Conservation (phyloP, 2,888 invertebrate genomes). For the Harpalus rufipes region DNA sequence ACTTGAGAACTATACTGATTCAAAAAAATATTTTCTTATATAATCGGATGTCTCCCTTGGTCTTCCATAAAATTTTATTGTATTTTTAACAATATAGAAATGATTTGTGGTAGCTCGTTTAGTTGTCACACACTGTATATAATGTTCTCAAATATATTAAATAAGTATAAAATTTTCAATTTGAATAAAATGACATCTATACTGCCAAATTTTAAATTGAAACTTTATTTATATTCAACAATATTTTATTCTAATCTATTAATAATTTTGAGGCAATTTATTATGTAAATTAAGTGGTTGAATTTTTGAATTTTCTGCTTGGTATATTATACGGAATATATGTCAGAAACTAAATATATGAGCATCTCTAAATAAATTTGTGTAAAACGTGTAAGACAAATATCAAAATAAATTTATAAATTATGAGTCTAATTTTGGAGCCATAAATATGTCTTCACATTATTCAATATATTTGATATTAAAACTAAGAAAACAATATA, state of each 20-base stretch:
- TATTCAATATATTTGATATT: not conserved
- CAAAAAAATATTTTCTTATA: too few relatives aligned
- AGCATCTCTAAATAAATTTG: not conserved
- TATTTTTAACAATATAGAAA: too few relatives aligned
- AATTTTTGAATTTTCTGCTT: constrained; percentile 3
- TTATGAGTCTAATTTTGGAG: not conserved
- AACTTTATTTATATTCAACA: not conserved
- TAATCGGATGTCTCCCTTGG: too few relatives aligned
- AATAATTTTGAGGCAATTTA: constrained; percentile 4
- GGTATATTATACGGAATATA: not conserved
- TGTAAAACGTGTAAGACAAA: not conserved
- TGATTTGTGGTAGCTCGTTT: too few relatives aligned
- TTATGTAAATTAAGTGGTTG: not conserved
- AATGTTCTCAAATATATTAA: too few relatives aligned
- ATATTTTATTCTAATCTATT: constrained; percentile 4
- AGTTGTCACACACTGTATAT: too few relatives aligned
- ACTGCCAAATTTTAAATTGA: not conserved
- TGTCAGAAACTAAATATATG: not conserved
- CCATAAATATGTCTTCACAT: not conserved
- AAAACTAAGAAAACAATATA: not conserved
- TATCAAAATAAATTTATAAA: constrained; percentile 4
- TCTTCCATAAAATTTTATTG: too few relatives aligned
- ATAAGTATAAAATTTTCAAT: too few relatives aligned
- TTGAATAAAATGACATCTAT: not conserved
- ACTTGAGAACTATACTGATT: too few relatives aligned